A percentile compares a stretch with the other conserved stretches of the same genome.
These are phyloP conservation scores for Tetragonisca angustula DNA, from an alignment of 2,888 invertebrate species.

Conservation along the genomic window DNA sequence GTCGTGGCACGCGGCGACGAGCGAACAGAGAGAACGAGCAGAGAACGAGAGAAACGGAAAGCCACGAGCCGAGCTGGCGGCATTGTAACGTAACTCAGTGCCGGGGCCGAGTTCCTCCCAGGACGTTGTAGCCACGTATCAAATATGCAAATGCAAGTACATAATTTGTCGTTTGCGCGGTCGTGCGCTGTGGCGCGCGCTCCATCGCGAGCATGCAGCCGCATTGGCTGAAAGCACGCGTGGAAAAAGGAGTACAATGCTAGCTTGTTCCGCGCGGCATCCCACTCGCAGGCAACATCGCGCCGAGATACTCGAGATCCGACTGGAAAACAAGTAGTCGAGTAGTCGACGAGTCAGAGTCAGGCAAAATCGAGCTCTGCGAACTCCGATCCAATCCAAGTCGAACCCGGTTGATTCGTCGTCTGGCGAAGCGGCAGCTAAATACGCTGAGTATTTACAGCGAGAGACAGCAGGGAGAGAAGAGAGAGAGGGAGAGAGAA, in stretches of 20 bases:
- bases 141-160: slow-evolving; percentile 77
- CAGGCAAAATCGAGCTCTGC: slow-evolving; percentile 11
- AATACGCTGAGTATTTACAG: slow-evolving; percentile 58
- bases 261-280: slow-evolving; percentile 41
- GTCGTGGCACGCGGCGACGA: slow-evolving; percentile 8
- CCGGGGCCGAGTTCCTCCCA: slow-evolving; percentile 64
- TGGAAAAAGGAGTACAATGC: slow-evolving; percentile 70
- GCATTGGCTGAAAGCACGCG: slow-evolving; percentile 39
- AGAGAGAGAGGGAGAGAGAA: slow-evolving; percentile 40
- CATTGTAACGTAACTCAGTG: slow-evolving; percentile 67
- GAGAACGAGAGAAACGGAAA: slow-evolving; percentile 40
- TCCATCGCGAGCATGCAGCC: slow-evolving; percentile 22
- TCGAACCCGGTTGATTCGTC: slow-evolving; percentile 38
- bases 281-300: slow-evolving; percentile 46
- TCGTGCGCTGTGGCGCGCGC: slow-evolving; percentile 21
- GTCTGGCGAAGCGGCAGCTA: not conserved
- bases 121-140: slow-evolving; percentile 75
- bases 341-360: not conserved
- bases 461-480: slow-evolving; percentile 2
- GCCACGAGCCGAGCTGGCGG: slow-evolving; percentile 31
- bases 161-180: slow-evolving; percentile 76
- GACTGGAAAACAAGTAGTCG: slow-evolving; percentile 25
- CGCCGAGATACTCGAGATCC: slow-evolving; percentile 14
- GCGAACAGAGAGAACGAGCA: slow-evolving; percentile 4
- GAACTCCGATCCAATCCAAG: slow-evolving; percentile 1